Conservation (phyloP, 2,797 vertebrate species). For the Florisuga fusca region DNA sequence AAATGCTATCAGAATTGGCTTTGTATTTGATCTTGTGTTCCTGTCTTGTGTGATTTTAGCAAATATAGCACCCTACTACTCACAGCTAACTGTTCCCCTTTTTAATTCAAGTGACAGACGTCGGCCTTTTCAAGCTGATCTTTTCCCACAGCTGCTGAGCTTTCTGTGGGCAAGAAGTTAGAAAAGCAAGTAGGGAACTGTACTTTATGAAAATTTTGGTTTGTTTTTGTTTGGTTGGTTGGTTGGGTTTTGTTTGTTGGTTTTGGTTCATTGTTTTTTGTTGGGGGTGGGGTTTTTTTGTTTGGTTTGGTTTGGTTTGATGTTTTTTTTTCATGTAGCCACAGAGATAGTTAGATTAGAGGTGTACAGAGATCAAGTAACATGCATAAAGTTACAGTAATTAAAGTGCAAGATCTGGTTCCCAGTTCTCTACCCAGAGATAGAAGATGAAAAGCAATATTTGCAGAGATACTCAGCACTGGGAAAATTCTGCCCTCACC, state of each 20-base stretch:
- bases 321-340: neutral
- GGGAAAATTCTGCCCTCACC: neutral
- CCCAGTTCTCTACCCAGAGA: neutral
- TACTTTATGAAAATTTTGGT: neutral
- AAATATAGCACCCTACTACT: neutral
- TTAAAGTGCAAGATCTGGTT: neutral
- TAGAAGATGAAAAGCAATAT: neutral
- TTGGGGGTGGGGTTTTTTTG: too few species aligned
- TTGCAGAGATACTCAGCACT: neutral
- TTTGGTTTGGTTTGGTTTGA: too few species aligned
- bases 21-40: neutral
- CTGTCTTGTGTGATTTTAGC: neutral
- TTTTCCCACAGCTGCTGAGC: neutral
- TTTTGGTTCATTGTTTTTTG: too few species aligned
- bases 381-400: neutral
- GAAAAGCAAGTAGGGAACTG: neutral
- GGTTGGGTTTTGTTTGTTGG: too few species aligned
- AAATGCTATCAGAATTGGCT: neutral
- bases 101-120: neutral
- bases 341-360: neutral
- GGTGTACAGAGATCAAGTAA: neutral
- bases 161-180: neutral
- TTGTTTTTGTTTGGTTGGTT: too few species aligned
- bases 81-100: neutral
- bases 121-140: neutral